Evolutionary conservation across 92 coral and sea anemone genomes (phyloP).

Genomic region (Isaurus tuberculatus): DNA sequence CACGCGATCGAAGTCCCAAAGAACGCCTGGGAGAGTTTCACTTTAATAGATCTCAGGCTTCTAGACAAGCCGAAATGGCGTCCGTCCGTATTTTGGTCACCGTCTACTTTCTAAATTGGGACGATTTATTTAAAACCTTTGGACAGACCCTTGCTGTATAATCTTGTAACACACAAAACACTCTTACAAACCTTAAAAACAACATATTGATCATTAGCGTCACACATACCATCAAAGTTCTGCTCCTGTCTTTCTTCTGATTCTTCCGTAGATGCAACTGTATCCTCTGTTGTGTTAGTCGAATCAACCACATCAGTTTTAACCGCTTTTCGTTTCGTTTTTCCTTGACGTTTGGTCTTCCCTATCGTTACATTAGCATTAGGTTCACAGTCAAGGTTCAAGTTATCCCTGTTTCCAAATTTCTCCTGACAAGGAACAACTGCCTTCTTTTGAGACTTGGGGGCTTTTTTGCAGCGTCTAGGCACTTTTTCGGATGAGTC

Average conservation of each 20-base stretch:
- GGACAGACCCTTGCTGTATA: too few relatives aligned
- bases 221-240: neutral
- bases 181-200: neutral
- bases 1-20: too few relatives aligned
- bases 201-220: neutral
- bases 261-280: neutral
- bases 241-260: neutral
- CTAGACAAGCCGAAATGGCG: too few relatives aligned
- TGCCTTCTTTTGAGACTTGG: constrained; percentile 4
- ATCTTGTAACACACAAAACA: neutral
- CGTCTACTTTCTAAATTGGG: too few relatives aligned
- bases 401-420: neutral
- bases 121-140: too few relatives aligned
- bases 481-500: neutral
- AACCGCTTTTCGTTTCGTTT: constrained; percentile 1
- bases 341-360: neutral
- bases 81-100: too few relatives aligned
- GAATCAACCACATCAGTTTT: constrained; percentile 4
- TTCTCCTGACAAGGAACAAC: neutral
- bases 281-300: neutral
- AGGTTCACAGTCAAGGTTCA: neutral
- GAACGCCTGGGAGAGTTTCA: too few relatives aligned
- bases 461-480: neutral
- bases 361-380: neutral
- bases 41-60: too few relatives aligned